phyloP scores from a whole-genome alignment of 2,888 invertebrate genomes.

The Stenoptilia bipunctidactyla region DNA sequence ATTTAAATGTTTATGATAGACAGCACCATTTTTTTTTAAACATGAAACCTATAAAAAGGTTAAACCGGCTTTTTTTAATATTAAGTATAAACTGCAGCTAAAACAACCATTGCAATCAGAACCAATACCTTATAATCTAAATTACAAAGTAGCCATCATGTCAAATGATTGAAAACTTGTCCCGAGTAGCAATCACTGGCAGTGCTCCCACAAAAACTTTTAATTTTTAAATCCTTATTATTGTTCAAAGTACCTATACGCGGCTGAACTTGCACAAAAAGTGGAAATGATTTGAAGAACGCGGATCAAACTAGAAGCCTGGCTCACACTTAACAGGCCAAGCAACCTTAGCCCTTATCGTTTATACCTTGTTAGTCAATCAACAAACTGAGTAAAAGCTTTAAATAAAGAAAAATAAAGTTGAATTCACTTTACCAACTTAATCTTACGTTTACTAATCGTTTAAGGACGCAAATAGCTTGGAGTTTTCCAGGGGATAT shows the following conservation, averaged over 20 bases:
- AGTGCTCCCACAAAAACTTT: slow-evolving; percentile 18
- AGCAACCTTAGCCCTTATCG: background rate
- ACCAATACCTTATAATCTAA: slow-evolving; percentile 3
- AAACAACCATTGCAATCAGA: background rate
- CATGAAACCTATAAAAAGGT: too few relatives aligned
- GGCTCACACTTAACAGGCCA: slow-evolving; percentile 11
- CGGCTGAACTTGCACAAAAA: slow-evolving; percentile 59
- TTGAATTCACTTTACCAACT: background rate
- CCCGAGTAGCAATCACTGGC: background rate
- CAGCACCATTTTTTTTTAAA: too few relatives aligned
- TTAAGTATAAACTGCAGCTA: background rate
- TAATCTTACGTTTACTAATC: background rate
- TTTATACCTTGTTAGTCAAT: background rate
- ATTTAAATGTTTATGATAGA: too few relatives aligned
- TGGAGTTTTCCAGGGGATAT: slow-evolving; percentile 1
- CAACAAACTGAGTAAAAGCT: too few relatives aligned
- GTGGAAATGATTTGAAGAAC: slow-evolving; percentile 59
- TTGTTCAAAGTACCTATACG: slow-evolving; percentile 43
- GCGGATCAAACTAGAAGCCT: slow-evolving; percentile 46
- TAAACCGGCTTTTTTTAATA: background rate
- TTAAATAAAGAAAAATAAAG: too few relatives aligned
- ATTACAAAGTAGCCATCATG: slow-evolving; percentile 3
- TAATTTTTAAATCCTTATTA: slow-evolving; percentile 50
- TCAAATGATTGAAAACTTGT: slow-evolving; percentile 1
- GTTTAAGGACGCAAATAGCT: background rate